phyloP scores from a whole-genome alignment of 1,140 invertebrate genomes.

The Diorhabda carinulata region DNA sequence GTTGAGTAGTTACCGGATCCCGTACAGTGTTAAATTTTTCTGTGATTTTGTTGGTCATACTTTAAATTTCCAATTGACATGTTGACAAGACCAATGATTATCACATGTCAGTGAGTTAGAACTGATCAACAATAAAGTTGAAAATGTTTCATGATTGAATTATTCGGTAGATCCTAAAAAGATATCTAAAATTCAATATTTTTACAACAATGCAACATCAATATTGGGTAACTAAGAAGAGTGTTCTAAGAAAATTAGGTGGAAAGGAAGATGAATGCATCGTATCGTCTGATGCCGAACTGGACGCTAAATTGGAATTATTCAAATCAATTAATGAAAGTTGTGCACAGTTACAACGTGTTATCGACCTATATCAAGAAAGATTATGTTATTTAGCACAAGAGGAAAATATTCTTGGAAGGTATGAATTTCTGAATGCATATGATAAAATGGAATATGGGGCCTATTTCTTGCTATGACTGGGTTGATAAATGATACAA shows the following conservation, averaged over 20 bases:
- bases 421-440: conserved; percentile 37
- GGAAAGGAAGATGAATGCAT: conserved; percentile 98
- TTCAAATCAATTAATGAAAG: conserved; percentile 94
- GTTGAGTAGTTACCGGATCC: too few species aligned
- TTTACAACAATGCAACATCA: conserved; percentile 77
- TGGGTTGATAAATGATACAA: too few species aligned
- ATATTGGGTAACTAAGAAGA: conserved; percentile 98
- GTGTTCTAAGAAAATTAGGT: conserved; percentile 88
- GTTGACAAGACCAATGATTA: too few species aligned
- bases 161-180: not conserved
- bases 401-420: conserved; percentile 92
- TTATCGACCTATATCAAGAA: conserved; percentile 94
- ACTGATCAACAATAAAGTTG: not conserved
- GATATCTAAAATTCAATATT: not conserved
- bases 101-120: too few species aligned
- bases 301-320: conserved; percentile 96
- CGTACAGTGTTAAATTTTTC: too few species aligned
- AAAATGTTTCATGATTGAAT: not conserved
- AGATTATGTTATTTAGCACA: conserved; percentile 88
- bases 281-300: conserved; percentile 89
- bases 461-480: too few species aligned
- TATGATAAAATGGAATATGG: too few species aligned
- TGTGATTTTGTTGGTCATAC: too few species aligned
- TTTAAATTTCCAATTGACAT: too few species aligned
- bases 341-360: conserved; percentile 80